A percentile compares a stretch with the other conserved stretches of the same genome.
Conservation (phyloP, 1,140 invertebrate species). For the Bathynomus jamesi region DNA sequence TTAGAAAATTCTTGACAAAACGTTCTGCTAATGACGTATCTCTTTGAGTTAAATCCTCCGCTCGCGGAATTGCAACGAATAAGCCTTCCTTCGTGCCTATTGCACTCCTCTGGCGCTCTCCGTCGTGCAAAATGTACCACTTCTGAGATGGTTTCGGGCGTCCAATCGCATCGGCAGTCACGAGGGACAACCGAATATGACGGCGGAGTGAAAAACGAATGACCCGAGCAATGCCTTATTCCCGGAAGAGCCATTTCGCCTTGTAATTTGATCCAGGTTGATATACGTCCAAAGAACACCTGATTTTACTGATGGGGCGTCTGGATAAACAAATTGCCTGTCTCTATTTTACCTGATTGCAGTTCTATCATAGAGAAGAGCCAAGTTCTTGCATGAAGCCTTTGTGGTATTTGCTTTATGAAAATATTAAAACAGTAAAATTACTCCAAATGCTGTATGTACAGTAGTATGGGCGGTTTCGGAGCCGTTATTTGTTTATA, state of each 20-base stretch:
- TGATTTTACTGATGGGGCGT: background rate
- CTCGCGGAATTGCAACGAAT: too few species aligned
- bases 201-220: background rate
- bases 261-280: background rate
- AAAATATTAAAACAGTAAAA: too few species aligned
- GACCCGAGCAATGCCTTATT: background rate
- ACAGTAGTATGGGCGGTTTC: too few species aligned
- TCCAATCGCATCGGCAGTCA: background rate
- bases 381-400: background rate
- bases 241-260: background rate
- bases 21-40: too few species aligned
- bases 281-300: slow-evolving; percentile 1
- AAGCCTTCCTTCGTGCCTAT: too few species aligned
- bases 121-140: too few species aligned
- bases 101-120: too few species aligned
- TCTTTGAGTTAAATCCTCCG: too few species aligned
- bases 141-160: background rate
- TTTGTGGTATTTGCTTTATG: too few species aligned
- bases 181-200: background rate
- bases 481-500: too few species aligned
- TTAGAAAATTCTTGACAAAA: too few species aligned
- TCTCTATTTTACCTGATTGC: background rate
- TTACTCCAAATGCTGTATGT: too few species aligned
- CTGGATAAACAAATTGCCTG: background rate
- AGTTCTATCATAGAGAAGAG: background rate